A percentile compares a stretch with the other conserved stretches of the same genome.
These are phyloP conservation scores for Brachystomella parvula DNA, from an alignment of 1,140 invertebrate genomes.

Conservation along the genomic window DNA sequence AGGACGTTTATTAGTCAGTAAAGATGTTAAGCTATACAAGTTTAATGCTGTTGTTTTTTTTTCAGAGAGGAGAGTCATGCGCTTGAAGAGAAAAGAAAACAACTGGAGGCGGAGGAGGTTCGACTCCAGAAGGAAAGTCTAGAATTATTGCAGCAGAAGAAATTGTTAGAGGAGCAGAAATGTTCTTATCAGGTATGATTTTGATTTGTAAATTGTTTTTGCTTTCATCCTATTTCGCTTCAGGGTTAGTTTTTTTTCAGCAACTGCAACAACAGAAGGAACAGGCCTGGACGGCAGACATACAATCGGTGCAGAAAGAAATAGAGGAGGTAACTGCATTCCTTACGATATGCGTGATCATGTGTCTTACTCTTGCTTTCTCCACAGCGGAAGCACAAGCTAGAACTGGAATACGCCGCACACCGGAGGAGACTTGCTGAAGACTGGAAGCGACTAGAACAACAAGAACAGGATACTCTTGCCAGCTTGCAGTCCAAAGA, in stretches of 20 bases:
- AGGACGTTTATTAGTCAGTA: slow-evolving; percentile 9
- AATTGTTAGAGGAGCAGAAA: slow-evolving; percentile 39
- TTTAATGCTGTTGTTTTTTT: slow-evolving; percentile 6
- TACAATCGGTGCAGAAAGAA: slow-evolving; percentile 50
- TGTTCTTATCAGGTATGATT: slow-evolving; percentile 37
- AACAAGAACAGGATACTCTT: slow-evolving; percentile 47
- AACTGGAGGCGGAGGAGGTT: slow-evolving; percentile 36
- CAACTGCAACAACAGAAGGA: slow-evolving; percentile 48
- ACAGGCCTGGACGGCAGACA: slow-evolving; percentile 45
- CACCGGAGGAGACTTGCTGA: slow-evolving; percentile 49
- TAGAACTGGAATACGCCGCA: slow-evolving; percentile 53
- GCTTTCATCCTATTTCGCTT: background rate
- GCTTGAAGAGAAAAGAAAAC: slow-evolving; percentile 37
- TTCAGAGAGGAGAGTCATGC: slow-evolving; percentile 35
- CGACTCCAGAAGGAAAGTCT: slow-evolving; percentile 38
- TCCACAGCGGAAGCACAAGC: slow-evolving; percentile 46
- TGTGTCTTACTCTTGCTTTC: background rate
- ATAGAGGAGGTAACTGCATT: slow-evolving; percentile 48
- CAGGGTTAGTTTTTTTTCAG: slow-evolving; percentile 37
- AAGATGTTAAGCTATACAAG: background rate
- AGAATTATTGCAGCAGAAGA: slow-evolving; percentile 34
- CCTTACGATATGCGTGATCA: background rate
- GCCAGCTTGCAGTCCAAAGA: slow-evolving; percentile 45
- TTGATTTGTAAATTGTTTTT: background rate
- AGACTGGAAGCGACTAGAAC: slow-evolving; percentile 49